phyloP scores from a whole-genome alignment of 2,888 invertebrate genomes.

The Nebria brevicollis region DNA sequence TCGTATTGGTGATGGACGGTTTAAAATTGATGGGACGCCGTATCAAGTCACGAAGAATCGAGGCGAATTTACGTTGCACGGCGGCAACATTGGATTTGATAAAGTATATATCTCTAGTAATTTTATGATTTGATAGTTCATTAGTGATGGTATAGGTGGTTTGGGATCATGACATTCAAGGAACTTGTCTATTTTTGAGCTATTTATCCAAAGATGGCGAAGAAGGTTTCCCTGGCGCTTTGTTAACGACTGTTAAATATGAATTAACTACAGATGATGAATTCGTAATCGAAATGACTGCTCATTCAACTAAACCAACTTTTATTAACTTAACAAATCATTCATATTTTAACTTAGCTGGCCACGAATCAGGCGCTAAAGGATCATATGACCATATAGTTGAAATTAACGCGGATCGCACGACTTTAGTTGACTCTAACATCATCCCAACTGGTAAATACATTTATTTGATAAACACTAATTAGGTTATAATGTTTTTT shows the following conservation, averaged over 20 bases:
- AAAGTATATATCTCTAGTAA: conserved; percentile 64
- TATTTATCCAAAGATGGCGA: conserved; percentile 82
- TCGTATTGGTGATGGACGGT: conserved; percentile 77
- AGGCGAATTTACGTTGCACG: conserved; percentile 79
- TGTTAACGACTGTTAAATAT: conserved; percentile 72
- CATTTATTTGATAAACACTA: not conserved
- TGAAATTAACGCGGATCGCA: conserved; percentile 79
- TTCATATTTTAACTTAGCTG: conserved; percentile 91
- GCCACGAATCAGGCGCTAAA: conserved; percentile 79
- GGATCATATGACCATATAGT: conserved; percentile 76
- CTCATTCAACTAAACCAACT: conserved; percentile 80
- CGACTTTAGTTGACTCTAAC: conserved; percentile 76
- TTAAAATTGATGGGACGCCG: conserved; percentile 73
- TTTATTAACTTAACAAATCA: conserved; percentile 89
- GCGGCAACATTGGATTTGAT: conserved; percentile 86
- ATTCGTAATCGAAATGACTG: conserved; percentile 69
- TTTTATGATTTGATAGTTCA: conserved; percentile 11
- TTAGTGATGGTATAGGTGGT: conserved; percentile 63
- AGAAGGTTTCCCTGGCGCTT: conserved; percentile 89
- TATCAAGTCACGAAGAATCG: conserved; percentile 80
- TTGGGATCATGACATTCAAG: conserved; percentile 74
- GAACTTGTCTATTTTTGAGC: conserved; percentile 74
- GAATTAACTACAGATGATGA: conserved; percentile 78
- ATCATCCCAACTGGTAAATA: conserved; percentile 76
- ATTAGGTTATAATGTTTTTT: conserved; percentile 22